phyloP scores from a whole-genome alignment of 2,888 invertebrate species.

The Leptopilina syphax region DNA sequence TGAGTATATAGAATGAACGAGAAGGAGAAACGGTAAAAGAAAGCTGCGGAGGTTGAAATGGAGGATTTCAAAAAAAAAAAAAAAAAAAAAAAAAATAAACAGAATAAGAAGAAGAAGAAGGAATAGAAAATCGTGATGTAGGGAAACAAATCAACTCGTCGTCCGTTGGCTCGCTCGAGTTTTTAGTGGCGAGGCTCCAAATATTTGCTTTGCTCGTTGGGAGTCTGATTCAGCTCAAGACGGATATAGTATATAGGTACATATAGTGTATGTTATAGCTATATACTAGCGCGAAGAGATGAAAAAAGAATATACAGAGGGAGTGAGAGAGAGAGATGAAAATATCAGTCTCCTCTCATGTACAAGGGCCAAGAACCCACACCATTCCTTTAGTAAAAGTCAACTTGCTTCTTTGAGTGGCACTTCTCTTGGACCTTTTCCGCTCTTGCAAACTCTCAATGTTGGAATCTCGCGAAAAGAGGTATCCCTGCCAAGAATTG shows the following conservation, averaged over 20 bases:
- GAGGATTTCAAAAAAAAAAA: conserved; percentile 20
- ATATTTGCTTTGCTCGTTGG: conserved; percentile 73
- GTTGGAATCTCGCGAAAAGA: conserved; percentile 48
- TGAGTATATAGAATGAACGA: conserved; percentile 13
- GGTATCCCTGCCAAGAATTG: conserved; percentile 73
- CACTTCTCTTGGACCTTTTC: conserved; percentile 50
- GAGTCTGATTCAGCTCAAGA: conserved; percentile 62
- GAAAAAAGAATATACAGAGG: not conserved
- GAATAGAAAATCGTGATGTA: conserved; percentile 67
- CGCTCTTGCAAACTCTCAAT: conserved; percentile 36
- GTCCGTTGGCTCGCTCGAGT: conserved; percentile 74
- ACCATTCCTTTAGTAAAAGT: conserved; percentile 44
- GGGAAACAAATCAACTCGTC: conserved; percentile 75
- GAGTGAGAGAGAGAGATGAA: conserved; percentile 46
- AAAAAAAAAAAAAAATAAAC: not conserved
- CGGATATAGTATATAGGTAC: conserved; percentile 61
- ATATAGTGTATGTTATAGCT: not conserved
- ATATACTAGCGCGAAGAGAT: conserved; percentile 12
- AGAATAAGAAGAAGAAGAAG: conserved; percentile 57
- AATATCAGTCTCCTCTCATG: conserved; percentile 44
- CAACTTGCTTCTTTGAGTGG: conserved; percentile 56
- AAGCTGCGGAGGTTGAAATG: conserved; percentile 15
- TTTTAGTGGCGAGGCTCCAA: conserved; percentile 76
- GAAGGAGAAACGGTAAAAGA: conserved; percentile 52
- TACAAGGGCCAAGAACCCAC: conserved; percentile 62